A percentile compares a stretch with the other conserved stretches of the same genome.
Evolutionary conservation across 1,140 invertebrate species (phyloP).

Genomic region (Brachystomella parvula): DNA sequence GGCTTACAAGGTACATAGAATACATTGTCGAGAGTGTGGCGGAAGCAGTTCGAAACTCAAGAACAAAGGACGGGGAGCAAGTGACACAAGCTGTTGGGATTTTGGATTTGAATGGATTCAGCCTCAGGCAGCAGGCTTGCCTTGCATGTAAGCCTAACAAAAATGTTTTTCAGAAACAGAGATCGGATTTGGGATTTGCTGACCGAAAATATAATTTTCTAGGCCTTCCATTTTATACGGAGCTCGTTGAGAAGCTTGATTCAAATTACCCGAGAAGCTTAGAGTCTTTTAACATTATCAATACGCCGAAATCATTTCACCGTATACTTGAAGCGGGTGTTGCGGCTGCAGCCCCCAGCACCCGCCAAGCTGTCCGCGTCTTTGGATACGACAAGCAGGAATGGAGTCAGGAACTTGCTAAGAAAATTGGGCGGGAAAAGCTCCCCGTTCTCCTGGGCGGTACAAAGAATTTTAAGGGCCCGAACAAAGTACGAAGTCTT

Average conservation of each 20-base stretch:
- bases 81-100: background rate
- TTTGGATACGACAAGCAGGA: background rate
- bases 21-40: background rate
- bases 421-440: background rate
- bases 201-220: background rate
- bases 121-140: background rate
- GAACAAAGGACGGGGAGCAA: background rate
- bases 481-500: no score
- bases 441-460: background rate
- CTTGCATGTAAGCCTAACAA: background rate
- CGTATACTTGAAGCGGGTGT: background rate
- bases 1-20: background rate
- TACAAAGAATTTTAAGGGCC: no score
- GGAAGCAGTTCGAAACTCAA: background rate
- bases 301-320: background rate
- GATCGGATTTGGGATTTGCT: background rate
- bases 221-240: constrained; percentile 2
- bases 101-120: background rate
- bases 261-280: background rate
- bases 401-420: background rate
- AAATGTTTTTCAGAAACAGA: background rate
- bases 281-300: constrained; percentile 2
- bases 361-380: background rate
- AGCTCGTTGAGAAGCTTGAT: background rate
- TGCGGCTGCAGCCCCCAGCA: background rate